A percentile compares a stretch with the other conserved stretches of the same genome.
Conservation (phyloP, 2,888 invertebrate species). For the Mesorhabditis spiculigera region DNA sequence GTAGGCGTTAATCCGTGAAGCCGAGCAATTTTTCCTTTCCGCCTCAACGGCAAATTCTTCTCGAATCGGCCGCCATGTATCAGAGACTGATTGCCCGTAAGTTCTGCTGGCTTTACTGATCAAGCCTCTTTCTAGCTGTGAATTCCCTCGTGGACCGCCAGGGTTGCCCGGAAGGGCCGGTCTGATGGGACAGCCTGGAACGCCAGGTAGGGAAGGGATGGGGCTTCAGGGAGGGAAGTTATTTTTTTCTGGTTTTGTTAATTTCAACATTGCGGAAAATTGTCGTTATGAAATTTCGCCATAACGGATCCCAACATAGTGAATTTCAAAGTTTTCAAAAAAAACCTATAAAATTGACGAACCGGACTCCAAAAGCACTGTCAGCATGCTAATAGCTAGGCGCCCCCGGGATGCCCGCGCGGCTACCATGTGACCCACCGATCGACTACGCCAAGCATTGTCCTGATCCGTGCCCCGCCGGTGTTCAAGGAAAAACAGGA, state of each 20-base stretch:
- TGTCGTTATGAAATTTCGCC: no score
- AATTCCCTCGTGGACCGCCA: constrained; percentile 41
- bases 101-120: not conserved
- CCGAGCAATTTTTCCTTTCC: not conserved
- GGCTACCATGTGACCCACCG: constrained; percentile 51
- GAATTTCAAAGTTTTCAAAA: constrained; percentile 7
- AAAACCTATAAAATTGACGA: not conserved
- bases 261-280: no score
- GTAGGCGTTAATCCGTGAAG: no score
- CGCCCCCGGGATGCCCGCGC: constrained; percentile 44
- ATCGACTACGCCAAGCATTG: constrained; percentile 46
- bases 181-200: constrained; percentile 29
- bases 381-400: constrained; percentile 17
- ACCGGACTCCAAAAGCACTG: not conserved
- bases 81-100: not conserved
- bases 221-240: no score
- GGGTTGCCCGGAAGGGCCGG: constrained; percentile 51
- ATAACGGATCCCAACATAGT: not conserved
- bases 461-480: constrained; percentile 51
- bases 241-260: no score
- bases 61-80: not conserved
- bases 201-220: constrained; percentile 16
- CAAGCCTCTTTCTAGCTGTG: constrained; percentile 28
- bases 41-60: not conserved
- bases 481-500: constrained; percentile 46